Percentiles rank a stretch among this genome's conserved stretches.
These are phyloP conservation scores for Tadarida brasiliensis DNA, from an alignment of 2,797 vertebrate genomes.

Conservation along the genomic window DNA sequence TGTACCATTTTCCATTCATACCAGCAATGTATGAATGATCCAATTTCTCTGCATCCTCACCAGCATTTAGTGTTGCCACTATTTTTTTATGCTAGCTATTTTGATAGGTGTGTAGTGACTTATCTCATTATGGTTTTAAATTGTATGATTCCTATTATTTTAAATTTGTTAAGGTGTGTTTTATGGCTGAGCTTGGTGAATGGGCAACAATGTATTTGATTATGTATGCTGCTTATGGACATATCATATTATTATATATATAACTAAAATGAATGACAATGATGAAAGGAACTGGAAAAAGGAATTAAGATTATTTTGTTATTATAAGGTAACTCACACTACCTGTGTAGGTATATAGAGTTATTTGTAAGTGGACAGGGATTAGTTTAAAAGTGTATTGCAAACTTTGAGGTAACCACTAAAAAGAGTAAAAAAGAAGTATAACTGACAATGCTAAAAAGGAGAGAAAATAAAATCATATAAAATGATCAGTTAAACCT, in stretches of 20 bases:
- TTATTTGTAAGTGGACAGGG: neutral
- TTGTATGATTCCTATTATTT: neutral
- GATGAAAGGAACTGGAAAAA: too few relatives aligned
- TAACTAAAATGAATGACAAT: neutral
- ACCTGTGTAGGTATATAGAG: neutral
- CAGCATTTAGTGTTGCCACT: neutral
- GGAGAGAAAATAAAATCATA: neutral
- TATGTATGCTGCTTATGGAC: neutral
- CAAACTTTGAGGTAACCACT: neutral
- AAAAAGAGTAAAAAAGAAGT: neutral
- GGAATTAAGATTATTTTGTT: too few relatives aligned
- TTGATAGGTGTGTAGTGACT: neutral
- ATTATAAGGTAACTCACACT: neutral
- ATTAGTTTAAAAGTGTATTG: neutral
- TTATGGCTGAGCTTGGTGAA: too few relatives aligned
- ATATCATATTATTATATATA: neutral
- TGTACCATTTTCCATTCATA: neutral
- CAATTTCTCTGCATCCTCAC: neutral
- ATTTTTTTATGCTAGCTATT: neutral
- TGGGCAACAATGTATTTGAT: too few relatives aligned
- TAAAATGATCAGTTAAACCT: neutral
- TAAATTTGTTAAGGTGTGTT: neutral
- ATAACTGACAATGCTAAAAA: neutral
- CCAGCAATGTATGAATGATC: neutral
- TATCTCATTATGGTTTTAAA: neutral